phyloP scores from a whole-genome alignment of 2,888 invertebrate genomes.

The Sphecodes monilicornis region DNA sequence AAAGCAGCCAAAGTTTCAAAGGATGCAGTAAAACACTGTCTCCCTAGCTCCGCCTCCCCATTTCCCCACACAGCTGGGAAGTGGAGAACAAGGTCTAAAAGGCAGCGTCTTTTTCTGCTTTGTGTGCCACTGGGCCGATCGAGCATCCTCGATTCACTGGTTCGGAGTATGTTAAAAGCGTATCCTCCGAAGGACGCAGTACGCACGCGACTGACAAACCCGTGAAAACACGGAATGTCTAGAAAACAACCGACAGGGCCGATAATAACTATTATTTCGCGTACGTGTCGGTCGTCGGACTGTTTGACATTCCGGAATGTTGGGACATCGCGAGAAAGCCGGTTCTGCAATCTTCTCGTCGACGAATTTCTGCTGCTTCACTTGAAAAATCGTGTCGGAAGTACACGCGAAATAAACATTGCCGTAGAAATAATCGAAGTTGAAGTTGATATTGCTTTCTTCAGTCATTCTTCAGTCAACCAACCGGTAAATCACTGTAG shows the following conservation, averaged over 20 bases:
- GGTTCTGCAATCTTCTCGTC: neutral
- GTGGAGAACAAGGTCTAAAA: constrained; percentile 83
- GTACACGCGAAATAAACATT: neutral
- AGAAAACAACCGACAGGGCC: neutral
- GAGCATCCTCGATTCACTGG: constrained; percentile 76
- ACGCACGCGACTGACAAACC: constrained; percentile 14
- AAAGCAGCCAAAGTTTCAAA: neutral
- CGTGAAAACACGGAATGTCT: constrained; percentile 3
- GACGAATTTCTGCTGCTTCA: neutral
- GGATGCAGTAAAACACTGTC: neutral
- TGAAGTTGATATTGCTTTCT: neutral
- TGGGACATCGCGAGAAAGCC: neutral
- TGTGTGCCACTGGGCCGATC: constrained; percentile 84
- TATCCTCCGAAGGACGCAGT: constrained; percentile 53
- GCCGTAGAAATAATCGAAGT: neutral
- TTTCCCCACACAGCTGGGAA: constrained; percentile 70
- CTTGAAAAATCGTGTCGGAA: neutral
- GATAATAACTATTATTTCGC: neutral
- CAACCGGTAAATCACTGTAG: neutral
- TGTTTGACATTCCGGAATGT: neutral
- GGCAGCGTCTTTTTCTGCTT: constrained; percentile 77
- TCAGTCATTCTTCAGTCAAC: neutral
- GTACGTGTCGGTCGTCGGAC: neutral
- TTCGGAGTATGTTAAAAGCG: constrained; percentile 39
- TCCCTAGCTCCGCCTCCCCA: constrained; percentile 41